These are phyloP conservation scores for Diachrysia chrysitis DNA, from an alignment of 2,888 invertebrate genomes.

Conservation along the genomic window DNA sequence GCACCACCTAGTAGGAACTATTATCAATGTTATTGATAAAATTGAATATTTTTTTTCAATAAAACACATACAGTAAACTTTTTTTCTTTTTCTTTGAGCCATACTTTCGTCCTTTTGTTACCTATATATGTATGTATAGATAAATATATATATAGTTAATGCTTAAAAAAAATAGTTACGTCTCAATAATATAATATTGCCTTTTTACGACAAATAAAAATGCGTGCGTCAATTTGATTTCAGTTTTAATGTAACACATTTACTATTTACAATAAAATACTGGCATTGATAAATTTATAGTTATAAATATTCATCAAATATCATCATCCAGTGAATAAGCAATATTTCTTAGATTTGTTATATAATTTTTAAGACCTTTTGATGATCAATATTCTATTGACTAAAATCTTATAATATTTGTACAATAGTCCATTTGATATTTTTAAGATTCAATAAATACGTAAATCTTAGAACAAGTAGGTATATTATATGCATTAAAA, in stretches of 20 bases:
- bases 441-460: conserved; percentile 53
- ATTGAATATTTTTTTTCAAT: conserved; percentile 85
- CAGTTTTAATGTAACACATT: conserved; percentile 85
- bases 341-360: conserved; percentile 42
- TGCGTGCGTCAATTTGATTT: conserved; percentile 72
- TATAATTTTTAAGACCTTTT: conserved; percentile 55
- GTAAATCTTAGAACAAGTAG: conserved; percentile 57
- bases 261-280: conserved; percentile 88
- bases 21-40: conserved; percentile 81
- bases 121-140: no score
- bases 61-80: conserved; percentile 75
- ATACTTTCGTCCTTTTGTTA: not conserved
- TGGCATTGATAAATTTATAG: conserved; percentile 83
- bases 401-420: conserved; percentile 74
- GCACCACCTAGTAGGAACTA: conserved; percentile 75
- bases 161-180: not conserved
- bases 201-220: conserved; percentile 65
- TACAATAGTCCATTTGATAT: conserved; percentile 70
- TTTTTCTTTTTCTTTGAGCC: conserved; percentile 53
- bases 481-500: conserved; percentile 49
- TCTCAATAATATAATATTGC: not conserved
- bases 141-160: no score
- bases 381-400: conserved; percentile 63
- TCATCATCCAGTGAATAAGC: conserved; percentile 56
- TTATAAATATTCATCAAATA: conserved; percentile 67